phyloP scores from a whole-genome alignment of 2,888 invertebrate genomes.

The Drepanosiphum platanoidis region DNA sequence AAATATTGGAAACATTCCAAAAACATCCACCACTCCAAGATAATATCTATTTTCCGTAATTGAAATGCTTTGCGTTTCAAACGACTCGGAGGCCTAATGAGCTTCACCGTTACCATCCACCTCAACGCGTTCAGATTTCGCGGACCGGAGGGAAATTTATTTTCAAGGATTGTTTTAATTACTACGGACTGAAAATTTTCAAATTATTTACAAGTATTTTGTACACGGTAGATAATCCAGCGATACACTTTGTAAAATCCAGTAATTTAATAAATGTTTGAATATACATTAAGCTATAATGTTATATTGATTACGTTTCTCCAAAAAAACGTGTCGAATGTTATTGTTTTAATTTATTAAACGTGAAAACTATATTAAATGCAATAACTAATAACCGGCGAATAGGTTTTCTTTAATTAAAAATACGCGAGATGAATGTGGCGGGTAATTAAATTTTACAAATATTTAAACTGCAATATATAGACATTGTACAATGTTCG shows the following conservation, averaged over 20 bases:
- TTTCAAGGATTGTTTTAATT: neutral
- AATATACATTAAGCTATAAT: neutral
- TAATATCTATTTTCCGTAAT: conserved; percentile 17
- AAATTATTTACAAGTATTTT: neutral
- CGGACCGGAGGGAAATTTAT: neutral
- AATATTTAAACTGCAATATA: neutral
- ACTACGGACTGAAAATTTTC: neutral
- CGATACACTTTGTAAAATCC: no score
- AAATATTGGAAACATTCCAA: conserved; percentile 48
- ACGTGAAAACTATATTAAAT: neutral
- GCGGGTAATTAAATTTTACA: neutral
- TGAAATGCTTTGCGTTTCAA: neutral
- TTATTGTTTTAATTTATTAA: neutral
- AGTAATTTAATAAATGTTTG: neutral
- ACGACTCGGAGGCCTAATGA: neutral
- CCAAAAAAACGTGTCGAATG: neutral
- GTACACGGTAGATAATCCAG: no score
- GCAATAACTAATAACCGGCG: no score
- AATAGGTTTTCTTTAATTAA: no score
- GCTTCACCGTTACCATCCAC: neutral
- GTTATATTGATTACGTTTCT: neutral
- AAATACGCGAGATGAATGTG: neutral
- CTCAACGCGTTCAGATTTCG: neutral
- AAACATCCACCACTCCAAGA: neutral
- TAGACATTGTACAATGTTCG: neutral